Base-by-base conservation (phyloP, 1,140 invertebrate genomes). In the Leucophenga varia region DNA sequence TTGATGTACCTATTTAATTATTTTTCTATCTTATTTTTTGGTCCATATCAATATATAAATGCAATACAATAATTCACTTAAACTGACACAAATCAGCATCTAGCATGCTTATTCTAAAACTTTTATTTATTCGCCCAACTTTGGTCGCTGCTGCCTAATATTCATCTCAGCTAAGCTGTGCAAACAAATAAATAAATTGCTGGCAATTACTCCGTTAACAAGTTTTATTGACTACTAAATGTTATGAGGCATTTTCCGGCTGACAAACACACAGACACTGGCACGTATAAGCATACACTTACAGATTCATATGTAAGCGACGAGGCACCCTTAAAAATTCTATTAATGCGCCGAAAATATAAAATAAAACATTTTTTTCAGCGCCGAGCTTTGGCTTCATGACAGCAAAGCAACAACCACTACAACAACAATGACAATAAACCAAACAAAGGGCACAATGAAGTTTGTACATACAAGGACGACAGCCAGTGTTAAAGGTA, bases 151-250 rank as follows among this genome's bases (percentile, higher is more conserved):
- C n/a, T n/a, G n/a, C n/a, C n/a, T n/a, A n/a, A n/a, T n/a, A n/a
- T n/a, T n/a, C n/a, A n/a, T n/a, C n/a, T n/a, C n/a, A n/a, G 22
- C 22, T 25, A 25, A 25, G 22, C 22, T 25, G 12, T 13, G 16
- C 6, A 37, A 37, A 37, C 14, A 40, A 40, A 21, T 40, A 40
- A 40, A 54, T 54, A 54, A 54, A 54, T 54, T 54, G 52, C 52
- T 41, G 42, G 47, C 52, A 54, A 54, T 54, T 54, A 54, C 52
- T 45, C 47, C 47, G 52, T 54, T 54, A 54, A 54, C 52, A 54
- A 54, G 46, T 54, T 54, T 54, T 54, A 54, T 54, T 54, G 52
- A 54, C 52, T 54, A 46, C 48, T 54, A 54, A 54, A 54, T 54
- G 52, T 52, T 52, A 52, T 52, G 20, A 17, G n/a, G 5, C 18